Evolutionary conservation across 2,113 vertebrate species (phyloP), one percentile per base, ranked within the genome.

Genomic region (Apodemus sylvaticus): DNA sequence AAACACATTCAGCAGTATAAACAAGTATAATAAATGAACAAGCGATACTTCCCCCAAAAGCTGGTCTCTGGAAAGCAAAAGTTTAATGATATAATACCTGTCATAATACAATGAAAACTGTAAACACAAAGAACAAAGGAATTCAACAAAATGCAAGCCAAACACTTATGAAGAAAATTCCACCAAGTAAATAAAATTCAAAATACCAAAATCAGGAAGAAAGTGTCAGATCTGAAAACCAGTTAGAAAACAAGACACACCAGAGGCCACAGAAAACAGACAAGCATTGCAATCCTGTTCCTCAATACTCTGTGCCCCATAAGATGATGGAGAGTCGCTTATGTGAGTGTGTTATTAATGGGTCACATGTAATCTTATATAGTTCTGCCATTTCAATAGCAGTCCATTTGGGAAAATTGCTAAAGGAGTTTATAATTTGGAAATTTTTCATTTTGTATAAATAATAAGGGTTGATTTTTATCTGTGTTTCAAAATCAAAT

Each of bases 281-380:
- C 7, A 17, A 8, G 64, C 68, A 51, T 70, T 26, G 2, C 22
- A 53, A 36, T 11, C 5, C 0, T 68, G 36, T 34, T 51, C 11
- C 17, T 17, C 1, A 51, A 51, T n/a, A 51, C 9, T 20, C 12
- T 51, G 34, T 68, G 66, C 9, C 12, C 14, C 0, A 4, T 48
- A 22, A 34, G 10, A 17, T 48, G 17, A 53, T n/a, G 11, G 6
- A 26, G 9, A 70, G 62, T 19, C 29, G 66, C 24, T 45, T 31
- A 17, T 34, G 39, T 66, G 16, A 24, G 1, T 12, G 29, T 34
- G 29, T 19, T 1, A 64, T 64, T 26, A 85, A 19, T 45, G 14
- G 19, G 5, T 7, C 16, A 13, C 8, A 2, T 20, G 39, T 8
- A 0, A 7, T 86, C 31, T 45, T 12, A 16, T 5, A 11, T 5